These are phyloP conservation scores for Leptopilina syphax DNA, from an alignment of 2,888 invertebrate genomes.

Conservation along the genomic window DNA sequence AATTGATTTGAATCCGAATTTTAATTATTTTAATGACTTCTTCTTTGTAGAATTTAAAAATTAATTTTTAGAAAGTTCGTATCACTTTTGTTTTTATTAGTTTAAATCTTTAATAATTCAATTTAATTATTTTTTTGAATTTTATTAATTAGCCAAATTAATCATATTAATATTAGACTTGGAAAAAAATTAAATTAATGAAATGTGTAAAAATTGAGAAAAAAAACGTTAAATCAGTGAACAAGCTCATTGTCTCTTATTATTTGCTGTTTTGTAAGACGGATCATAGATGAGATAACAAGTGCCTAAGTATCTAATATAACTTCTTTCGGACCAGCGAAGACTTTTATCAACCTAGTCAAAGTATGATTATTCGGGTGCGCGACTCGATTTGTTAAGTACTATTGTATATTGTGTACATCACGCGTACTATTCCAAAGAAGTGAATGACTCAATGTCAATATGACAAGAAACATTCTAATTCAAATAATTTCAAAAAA, in stretches of 20 bases:
- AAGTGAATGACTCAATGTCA: conserved; percentile 14
- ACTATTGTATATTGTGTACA: conserved; percentile 35
- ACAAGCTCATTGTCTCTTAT: conserved; percentile 15
- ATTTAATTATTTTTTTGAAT: too few species aligned
- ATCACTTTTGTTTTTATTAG: too few species aligned
- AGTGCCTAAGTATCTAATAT: conserved; percentile 76
- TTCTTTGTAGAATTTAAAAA: too few species aligned
- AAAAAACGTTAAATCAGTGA: conserved; percentile 20
- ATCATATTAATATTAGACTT: background rate
- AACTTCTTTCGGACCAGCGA: conserved; percentile 76
- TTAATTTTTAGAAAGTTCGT: too few species aligned
- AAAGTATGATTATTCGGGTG: conserved; percentile 64
- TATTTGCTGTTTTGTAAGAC: conserved; percentile 49
- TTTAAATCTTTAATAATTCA: too few species aligned
- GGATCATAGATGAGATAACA: conserved; percentile 73
- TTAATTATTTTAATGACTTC: too few species aligned
- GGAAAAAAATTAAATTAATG: conserved; percentile 3
- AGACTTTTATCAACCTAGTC: conserved; percentile 74
- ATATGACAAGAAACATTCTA: conserved; percentile 20
- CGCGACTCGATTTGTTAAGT: conserved; percentile 33
- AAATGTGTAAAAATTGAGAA: background rate
- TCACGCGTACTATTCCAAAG: conserved; percentile 26
- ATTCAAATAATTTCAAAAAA: conserved; percentile 4
- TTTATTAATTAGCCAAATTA: too few species aligned
- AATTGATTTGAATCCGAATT: too few species aligned